Evolutionary conservation across 2,888 invertebrate genomes (phyloP), one percentile per base, ranked within the genome.

Genomic region (Sesia apiformis): DNA sequence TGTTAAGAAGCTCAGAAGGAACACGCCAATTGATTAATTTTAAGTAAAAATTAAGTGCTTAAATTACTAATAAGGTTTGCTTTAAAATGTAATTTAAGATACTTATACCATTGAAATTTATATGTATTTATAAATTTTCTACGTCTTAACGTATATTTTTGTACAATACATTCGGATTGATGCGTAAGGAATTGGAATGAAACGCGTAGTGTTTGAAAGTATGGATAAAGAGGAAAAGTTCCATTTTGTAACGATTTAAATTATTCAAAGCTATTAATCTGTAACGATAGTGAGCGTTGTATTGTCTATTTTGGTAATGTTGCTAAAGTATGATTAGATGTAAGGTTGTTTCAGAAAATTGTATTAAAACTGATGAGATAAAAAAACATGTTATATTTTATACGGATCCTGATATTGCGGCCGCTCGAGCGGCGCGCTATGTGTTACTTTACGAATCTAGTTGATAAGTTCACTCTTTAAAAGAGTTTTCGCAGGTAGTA

Each of bases 401-500:
- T 85, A 87, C 66, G 80, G 73, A 81, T 78, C 72, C 78, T 75
- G 78, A 84, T 79, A 82, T 81, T 76, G 74, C 64, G 72, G 68
- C 72, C 72, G 73, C 61, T 59, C 57, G 57, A 54, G 74, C 65
- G 70, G 63, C 74, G 56, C 53, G 74, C 65, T 70, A 72, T 71
- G 79, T 81, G 82, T 88, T 88, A 87, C 70, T 84, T 84, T 84
- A 87, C 86, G 86, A 85, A 81, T 62, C 59, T 88, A 88, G 85
- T 65, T 58, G 69, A 77, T 90, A 90, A 89, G 89, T 84, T 79
- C 76, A 74, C 90, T 90, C 90, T 90, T 88, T 78, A 79, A 89
- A 90, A 90, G 90, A 88, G 90, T 84, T 81, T 86, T 84, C 80
- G 84, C 84, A 88, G 85, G 85, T 84, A 88, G 88, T 88, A 88